phyloP scores from a whole-genome alignment of 2,888 invertebrate species.

The Serripes groenlandicus region DNA sequence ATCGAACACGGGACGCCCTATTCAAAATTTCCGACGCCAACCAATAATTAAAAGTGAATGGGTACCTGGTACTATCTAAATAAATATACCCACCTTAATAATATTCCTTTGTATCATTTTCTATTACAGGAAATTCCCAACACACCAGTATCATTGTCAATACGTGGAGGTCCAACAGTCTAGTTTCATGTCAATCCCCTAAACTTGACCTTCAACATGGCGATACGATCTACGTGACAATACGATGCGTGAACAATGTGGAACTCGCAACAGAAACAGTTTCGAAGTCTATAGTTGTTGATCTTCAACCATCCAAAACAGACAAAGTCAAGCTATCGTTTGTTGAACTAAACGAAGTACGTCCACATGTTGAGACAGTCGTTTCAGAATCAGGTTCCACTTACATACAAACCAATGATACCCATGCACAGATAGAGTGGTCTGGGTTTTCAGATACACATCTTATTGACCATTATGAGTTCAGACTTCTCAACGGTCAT shows the following conservation, averaged over 20 bases:
- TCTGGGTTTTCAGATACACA: neutral
- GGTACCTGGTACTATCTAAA: too few relatives aligned
- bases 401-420: constrained; percentile 7
- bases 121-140: too few relatives aligned
- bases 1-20: neutral
- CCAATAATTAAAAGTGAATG: too few relatives aligned
- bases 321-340: neutral
- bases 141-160: too few relatives aligned
- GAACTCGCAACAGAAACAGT: neutral
- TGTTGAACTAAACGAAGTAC: neutral
- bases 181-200: neutral
- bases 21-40: too few relatives aligned
- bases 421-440: constrained; percentile 9
- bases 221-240: neutral
- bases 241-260: constrained; percentile 2
- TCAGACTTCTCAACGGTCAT: neutral
- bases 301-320: neutral
- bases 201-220: neutral
- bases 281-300: neutral
- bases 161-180: neutral
- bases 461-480: neutral
- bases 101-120: too few relatives aligned
- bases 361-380: too few relatives aligned
- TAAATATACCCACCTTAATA: too few relatives aligned
- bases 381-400: neutral